A percentile compares a stretch with the other conserved stretches of the same genome.
Conservation (phyloP, 2,797 vertebrate species). For the Leucoraja ocellata region DNA sequence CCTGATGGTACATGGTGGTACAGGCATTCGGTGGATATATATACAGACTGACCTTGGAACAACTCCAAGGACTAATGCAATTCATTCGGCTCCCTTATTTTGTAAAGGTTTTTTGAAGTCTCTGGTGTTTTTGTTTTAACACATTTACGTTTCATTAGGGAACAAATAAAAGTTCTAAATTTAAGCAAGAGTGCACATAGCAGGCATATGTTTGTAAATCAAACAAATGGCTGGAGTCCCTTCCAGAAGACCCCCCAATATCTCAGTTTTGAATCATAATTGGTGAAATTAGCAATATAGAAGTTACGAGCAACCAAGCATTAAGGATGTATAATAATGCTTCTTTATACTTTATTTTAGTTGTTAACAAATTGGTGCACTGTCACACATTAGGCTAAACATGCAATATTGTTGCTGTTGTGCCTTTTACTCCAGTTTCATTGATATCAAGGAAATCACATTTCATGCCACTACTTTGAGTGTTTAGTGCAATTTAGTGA, state of each 20-base stretch:
- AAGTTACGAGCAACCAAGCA: not conserved
- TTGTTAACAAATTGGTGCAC: not conserved
- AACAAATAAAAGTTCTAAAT: not conserved
- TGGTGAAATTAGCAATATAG: not conserved
- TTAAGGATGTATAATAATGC: not conserved
- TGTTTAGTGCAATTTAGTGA: too few relatives aligned
- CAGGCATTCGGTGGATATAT: not conserved
- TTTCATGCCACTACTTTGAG: too few relatives aligned
- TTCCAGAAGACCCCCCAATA: not conserved
- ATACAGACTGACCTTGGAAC: not conserved
- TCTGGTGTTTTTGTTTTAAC: not conserved
- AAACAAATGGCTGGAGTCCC: not conserved
- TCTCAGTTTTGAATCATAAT: not conserved
- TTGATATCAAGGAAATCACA: too few relatives aligned
- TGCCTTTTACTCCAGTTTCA: too few relatives aligned
- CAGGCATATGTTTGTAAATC: not conserved
- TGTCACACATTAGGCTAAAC: too few relatives aligned
- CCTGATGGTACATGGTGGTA: not conserved
- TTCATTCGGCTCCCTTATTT: too few relatives aligned
- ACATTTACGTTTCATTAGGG: not conserved
- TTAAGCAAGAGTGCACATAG: not conserved
- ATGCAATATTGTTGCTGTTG: too few relatives aligned
- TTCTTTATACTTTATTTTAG: not conserved
- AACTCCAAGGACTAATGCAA: not conserved
- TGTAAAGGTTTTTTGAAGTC: not conserved